Conservation (phyloP, 2,888 invertebrate genomes). For the Pristionchus japonicus region DNA sequence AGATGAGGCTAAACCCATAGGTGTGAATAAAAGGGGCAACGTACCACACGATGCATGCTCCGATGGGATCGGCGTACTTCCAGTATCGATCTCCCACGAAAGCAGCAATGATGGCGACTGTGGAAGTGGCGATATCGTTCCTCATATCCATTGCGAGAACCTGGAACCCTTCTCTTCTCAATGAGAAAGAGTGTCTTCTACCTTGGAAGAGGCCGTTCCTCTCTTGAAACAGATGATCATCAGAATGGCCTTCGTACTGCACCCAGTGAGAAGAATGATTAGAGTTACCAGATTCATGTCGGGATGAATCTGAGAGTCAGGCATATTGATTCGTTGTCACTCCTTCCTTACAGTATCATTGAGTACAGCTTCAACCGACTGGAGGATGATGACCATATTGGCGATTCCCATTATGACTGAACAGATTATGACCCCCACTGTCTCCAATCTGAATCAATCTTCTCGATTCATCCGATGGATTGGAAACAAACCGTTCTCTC, state of each 20-base stretch:
- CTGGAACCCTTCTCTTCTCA: not conserved
- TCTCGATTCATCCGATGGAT: conserved; percentile 65
- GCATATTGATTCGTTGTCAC: not conserved
- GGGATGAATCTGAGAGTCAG: conserved; percentile 65
- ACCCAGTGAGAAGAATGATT: conserved; percentile 65
- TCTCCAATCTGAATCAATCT: conserved; percentile 75
- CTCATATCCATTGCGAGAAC: conserved; percentile 77
- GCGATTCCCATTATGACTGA: conserved; percentile 77
- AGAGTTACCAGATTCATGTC: conserved; percentile 67
- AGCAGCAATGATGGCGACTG: conserved; percentile 77
- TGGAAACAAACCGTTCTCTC: conserved; percentile 55
- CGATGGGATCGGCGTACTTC: conserved; percentile 77
- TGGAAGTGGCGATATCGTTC: conserved; percentile 78
- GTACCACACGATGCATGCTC: conserved; percentile 77
- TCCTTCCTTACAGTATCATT: not conserved
- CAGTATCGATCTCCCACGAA: conserved; percentile 75
- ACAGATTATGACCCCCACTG: conserved; percentile 77
- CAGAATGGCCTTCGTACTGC: conserved; percentile 65
- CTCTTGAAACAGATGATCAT: conserved; percentile 68
- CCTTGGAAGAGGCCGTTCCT: conserved; percentile 59
- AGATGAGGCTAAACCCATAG: no score
- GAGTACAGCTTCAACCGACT: conserved; percentile 74
- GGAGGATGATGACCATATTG: conserved; percentile 75
- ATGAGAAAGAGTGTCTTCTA: conserved; percentile 38
- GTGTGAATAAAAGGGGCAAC: no score